A percentile compares a stretch with the other conserved stretches of the same genome.
Evolutionary conservation across 2,113 vertebrate species (phyloP).

Genomic region (Orthonyx spaldingii): DNA sequence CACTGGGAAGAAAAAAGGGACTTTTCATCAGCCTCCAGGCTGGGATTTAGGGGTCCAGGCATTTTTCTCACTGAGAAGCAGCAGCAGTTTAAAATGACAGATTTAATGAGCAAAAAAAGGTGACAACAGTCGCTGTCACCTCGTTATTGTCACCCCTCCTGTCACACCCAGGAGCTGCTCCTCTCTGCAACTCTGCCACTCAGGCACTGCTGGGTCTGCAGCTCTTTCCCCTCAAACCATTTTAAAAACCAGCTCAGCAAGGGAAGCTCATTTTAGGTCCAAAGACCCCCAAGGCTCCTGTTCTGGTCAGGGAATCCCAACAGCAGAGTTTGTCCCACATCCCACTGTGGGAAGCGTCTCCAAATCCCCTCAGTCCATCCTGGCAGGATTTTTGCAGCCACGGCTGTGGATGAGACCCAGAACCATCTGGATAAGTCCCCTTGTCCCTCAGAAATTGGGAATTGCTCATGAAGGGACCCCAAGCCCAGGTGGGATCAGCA

Average conservation of each 20-base stretch:
- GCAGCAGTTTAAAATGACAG: neutral
- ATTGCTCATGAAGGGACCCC: neutral
- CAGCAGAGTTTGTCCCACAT: neutral
- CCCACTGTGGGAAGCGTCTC: neutral
- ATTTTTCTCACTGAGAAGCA: neutral
- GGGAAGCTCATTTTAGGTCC: neutral
- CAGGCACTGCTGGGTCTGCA: neutral
- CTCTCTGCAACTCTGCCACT: neutral
- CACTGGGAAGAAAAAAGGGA: neutral
- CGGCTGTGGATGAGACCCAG: neutral
- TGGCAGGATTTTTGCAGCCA: neutral
- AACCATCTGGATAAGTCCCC: neutral
- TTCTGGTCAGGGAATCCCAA: neutral
- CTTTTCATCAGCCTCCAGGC: neutral
- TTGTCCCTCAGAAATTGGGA: fast-evolving
- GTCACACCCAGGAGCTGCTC: neutral
- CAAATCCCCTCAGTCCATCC: neutral
- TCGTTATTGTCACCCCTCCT: neutral
- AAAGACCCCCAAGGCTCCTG: neutral
- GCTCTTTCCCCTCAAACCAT: neutral
- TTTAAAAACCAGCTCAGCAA: neutral
- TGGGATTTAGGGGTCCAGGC: neutral
- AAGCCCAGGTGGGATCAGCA: neutral
- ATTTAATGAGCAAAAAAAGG: neutral
- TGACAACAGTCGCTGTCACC: neutral